Evolutionary conservation across 2,797 vertebrate species (phyloP), one percentile per base, ranked within the genome.

Genomic region (Pipistrellus nathusii): DNA sequence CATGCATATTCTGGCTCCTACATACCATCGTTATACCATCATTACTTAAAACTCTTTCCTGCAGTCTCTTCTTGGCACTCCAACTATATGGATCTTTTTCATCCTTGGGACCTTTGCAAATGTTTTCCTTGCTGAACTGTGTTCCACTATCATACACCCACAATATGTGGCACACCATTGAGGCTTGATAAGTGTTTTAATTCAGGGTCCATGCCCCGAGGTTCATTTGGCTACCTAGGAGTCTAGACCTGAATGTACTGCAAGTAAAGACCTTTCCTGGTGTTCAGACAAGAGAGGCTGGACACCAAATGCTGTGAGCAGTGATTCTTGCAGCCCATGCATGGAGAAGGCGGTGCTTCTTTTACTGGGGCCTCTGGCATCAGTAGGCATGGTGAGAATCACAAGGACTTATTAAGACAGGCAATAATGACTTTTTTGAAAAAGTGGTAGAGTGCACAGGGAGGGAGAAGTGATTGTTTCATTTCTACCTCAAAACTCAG

Each of bases 401-500:
- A 83, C 46, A 86, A 71, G 44, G 32, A 75, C 46, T 85, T 85
- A 51, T 51, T 71, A 62, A 62, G 27, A 78, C 38, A 83, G 75
- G 9, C 27, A 89, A 94, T 41, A 27, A n/a, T 62, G 14, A 38
- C 86, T 68, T n/a, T 59, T 35, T 44, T 4, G 53, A 89, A 82
- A 84, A 86, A 76, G 27, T n/a, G 35, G 48, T 55, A 82, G 46
- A 92, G 78, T 92, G 57, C 46, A 59, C 30, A 44, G 69, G 18
- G 41, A 35, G 62, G 27, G 48, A 23, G 48, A 85, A 82, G 75
- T 85, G 53, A 38, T 59, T 86, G 21, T 38, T 86, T 86, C 71
- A 88, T 59, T 23, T 88, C 48, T 76, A 44, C 85, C n/a, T 94
- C 77, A 73, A 87, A 87, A 90, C 25, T 48, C 57, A 84, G 8